Evolutionary conservation across 2,888 invertebrate genomes (phyloP).

Genomic region (Prenolepis imparis): DNA sequence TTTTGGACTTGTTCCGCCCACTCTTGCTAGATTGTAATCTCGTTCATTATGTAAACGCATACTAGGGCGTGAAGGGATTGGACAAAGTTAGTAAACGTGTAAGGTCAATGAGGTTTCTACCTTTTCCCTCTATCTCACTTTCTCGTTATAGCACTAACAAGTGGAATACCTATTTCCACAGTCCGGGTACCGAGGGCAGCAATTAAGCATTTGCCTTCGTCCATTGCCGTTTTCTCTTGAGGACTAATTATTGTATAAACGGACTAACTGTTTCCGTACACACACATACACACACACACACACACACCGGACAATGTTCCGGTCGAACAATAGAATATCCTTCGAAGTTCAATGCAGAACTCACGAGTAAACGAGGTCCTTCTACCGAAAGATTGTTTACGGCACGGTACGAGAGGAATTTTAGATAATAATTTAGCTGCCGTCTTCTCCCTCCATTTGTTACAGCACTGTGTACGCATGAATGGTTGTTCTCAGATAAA

Average conservation of each 20-base stretch:
- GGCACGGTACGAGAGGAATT: slow-evolving; percentile 14
- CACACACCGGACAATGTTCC: slow-evolving; percentile 54
- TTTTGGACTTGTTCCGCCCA: slow-evolving; percentile 9
- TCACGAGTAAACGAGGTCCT: slow-evolving; percentile 34
- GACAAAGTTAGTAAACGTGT: slow-evolving; percentile 56
- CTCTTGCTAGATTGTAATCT: slow-evolving; percentile 40
- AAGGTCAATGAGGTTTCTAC: slow-evolving; percentile 50
- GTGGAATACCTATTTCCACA: slow-evolving; percentile 60
- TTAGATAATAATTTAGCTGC: slow-evolving; percentile 27
- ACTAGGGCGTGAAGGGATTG: slow-evolving; percentile 41
- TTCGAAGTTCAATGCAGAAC: slow-evolving; percentile 39
- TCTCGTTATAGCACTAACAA: slow-evolving; percentile 61
- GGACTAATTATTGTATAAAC: slow-evolving; percentile 71
- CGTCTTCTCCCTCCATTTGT: slow-evolving; percentile 26
- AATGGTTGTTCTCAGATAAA: slow-evolving; percentile 18
- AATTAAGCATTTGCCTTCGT: slow-evolving; percentile 72
- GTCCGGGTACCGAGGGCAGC: slow-evolving; percentile 57
- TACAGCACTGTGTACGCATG: neutral
- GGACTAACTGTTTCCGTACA: slow-evolving; percentile 65
- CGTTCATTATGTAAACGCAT: slow-evolving; percentile 51
- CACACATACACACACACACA: slow-evolving; percentile 57
- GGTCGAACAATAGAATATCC: slow-evolving; percentile 55
- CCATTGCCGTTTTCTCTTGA: slow-evolving; percentile 63
- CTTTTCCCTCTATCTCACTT: slow-evolving; percentile 56
- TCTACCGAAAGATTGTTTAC: slow-evolving; percentile 30